Conservation (phyloP, 2,888 invertebrate genomes). For the Patella ulyssiponensis region DNA sequence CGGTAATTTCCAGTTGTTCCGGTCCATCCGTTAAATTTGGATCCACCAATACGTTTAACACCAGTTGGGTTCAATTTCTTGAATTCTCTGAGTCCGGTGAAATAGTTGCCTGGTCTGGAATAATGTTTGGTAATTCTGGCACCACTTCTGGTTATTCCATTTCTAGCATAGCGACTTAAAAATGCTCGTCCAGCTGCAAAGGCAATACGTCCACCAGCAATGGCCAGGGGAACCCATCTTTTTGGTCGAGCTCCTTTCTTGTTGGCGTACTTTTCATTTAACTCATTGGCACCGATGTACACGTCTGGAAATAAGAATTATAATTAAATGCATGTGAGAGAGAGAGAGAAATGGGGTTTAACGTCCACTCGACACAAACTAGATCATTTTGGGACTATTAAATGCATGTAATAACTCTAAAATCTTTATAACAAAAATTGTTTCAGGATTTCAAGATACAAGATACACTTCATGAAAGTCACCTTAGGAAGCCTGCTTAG, state of each 20-base stretch:
- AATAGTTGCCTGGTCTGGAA: conserved; percentile 28
- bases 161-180: conserved; percentile 21
- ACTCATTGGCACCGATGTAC: not conserved
- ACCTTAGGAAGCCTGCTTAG: too few relatives aligned
- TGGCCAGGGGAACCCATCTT: conserved; percentile 12
- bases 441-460: too few relatives aligned
- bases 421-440: too few relatives aligned
- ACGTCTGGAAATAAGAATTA: not conserved
- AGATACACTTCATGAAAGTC: too few relatives aligned
- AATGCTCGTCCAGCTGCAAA: conserved; percentile 25
- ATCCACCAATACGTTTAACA: conserved; percentile 21
- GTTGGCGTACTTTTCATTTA: not conserved
- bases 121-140: conserved; percentile 32
- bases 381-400: too few relatives aligned
- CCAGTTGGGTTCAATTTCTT: conserved; percentile 28
- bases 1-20: conserved; percentile 36
- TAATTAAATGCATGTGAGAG: not conserved
- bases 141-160: conserved; percentile 27
- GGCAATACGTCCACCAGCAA: conserved; percentile 14
- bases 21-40: conserved; percentile 27
- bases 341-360: too few relatives aligned
- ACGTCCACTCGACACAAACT: too few relatives aligned
- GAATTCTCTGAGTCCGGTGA: conserved; percentile 33
- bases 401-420: too few relatives aligned
- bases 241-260: not conserved